These are phyloP conservation scores for Cheilosia soror DNA, from an alignment of 2,888 invertebrate species.

Conservation along the genomic window DNA sequence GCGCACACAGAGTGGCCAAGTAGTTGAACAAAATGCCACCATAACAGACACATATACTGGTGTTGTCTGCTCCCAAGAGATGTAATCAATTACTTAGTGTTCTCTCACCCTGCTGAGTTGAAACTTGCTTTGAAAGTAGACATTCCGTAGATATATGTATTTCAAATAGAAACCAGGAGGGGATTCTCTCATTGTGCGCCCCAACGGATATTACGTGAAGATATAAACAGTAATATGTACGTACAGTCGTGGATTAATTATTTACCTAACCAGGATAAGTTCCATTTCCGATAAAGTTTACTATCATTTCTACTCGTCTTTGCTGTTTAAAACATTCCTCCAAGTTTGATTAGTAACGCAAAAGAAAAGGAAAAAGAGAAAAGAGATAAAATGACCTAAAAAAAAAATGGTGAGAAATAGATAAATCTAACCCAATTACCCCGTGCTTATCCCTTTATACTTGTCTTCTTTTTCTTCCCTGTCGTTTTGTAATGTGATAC, in stretches of 20 bases:
- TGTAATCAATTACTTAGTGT: conserved; percentile 84
- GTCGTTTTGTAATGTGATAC: conserved; percentile 48
- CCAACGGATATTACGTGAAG: conserved; percentile 64
- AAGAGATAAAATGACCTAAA: conserved; percentile 34
- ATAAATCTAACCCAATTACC: conserved; percentile 62
- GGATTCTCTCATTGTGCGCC: conserved; percentile 23
- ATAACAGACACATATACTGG: conserved; percentile 7
- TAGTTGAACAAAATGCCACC: conserved; percentile 7
- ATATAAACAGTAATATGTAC: conserved; percentile 14
- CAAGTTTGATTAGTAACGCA: conserved; percentile 4
- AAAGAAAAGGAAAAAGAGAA: background rate
- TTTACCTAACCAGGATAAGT: conserved; percentile 63
- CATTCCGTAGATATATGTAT: conserved; percentile 4
- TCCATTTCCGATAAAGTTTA: conserved; percentile 67
- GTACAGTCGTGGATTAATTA: conserved; percentile 64
- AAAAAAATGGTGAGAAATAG: conserved; percentile 44
- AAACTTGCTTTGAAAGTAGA: conserved; percentile 31
- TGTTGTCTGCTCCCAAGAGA: conserved; percentile 80
- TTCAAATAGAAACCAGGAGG: conserved; percentile 13
- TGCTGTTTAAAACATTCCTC: background rate
- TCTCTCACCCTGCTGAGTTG: conserved; percentile 48
- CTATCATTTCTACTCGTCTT: background rate
- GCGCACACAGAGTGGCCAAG: conserved; percentile 11
- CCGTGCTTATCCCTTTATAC: conserved; percentile 38
- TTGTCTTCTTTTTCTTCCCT: background rate